phyloP scores from a whole-genome alignment of 2,797 vertebrate species.

The Calcarius lapponicus region DNA sequence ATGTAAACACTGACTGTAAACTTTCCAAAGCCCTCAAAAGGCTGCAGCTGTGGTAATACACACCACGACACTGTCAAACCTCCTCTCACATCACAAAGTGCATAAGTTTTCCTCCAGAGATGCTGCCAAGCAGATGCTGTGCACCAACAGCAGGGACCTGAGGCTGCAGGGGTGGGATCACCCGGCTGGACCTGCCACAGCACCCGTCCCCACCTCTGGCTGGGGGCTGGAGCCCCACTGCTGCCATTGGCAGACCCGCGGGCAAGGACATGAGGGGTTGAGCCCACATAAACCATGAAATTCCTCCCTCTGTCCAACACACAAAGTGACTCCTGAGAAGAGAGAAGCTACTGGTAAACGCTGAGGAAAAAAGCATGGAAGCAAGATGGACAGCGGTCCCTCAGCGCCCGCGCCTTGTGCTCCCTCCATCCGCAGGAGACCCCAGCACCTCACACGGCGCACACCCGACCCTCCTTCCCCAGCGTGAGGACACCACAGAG shows the following conservation, averaged over 20 bases:
- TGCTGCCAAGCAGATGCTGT: background rate
- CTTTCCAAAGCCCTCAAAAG: background rate
- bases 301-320: background rate
- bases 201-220: rapidly evolving
- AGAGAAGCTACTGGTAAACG: background rate
- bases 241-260: background rate
- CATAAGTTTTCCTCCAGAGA: slow-evolving; percentile 37
- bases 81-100: slow-evolving; percentile 59
- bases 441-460: rapidly evolving
- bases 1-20: slow-evolving; percentile 44
- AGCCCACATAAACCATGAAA: background rate
- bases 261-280: background rate
- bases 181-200: background rate
- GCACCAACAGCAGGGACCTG: rapidly evolving
- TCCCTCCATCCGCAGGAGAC: background rate
- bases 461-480: background rate
- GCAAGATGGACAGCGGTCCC: background rate
- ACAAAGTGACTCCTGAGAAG: background rate
- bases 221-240: rapidly evolving
- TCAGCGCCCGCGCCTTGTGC: rapidly evolving
- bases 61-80: background rate
- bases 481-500: rapidly evolving
- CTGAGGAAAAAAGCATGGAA: background rate
- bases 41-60: background rate
- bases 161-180: background rate